phyloP scores from a whole-genome alignment of 2,113 vertebrate species.

The Cochlearius cochlearius region DNA sequence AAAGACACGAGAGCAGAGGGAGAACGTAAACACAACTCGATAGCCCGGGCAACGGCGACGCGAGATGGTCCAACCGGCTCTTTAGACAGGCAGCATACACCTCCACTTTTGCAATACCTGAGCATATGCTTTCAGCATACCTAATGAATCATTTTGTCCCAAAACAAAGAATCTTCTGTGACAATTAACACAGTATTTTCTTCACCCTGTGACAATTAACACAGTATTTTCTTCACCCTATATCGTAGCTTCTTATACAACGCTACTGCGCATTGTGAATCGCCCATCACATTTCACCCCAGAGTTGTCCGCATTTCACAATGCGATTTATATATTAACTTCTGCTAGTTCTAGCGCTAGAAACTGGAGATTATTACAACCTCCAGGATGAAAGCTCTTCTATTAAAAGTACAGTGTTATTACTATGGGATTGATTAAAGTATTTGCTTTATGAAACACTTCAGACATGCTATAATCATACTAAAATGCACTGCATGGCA shows the following conservation, averaged over 20 bases:
- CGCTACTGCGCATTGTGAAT: neutral
- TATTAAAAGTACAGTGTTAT: neutral
- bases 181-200: neutral
- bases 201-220: neutral
- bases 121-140: neutral
- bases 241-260: neutral
- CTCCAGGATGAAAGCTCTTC: neutral
- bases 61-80: neutral
- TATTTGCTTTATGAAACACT: neutral
- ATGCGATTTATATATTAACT: neutral
- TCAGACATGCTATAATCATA: neutral
- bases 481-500: neutral
- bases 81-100: neutral
- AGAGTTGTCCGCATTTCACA: neutral
- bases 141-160: neutral
- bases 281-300: neutral
- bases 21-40: neutral
- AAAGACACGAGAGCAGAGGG: neutral
- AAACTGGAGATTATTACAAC: neutral
- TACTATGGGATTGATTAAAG: neutral
- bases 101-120: neutral
- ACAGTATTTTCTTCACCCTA: neutral
- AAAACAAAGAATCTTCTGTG: neutral
- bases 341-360: neutral
- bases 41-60: neutral